A percentile compares a stretch with the other conserved stretches of the same genome.
These are phyloP conservation scores for Paramormyrops kingsleyae DNA, from an alignment of 2,113 vertebrate species.

Conservation along the genomic window DNA sequence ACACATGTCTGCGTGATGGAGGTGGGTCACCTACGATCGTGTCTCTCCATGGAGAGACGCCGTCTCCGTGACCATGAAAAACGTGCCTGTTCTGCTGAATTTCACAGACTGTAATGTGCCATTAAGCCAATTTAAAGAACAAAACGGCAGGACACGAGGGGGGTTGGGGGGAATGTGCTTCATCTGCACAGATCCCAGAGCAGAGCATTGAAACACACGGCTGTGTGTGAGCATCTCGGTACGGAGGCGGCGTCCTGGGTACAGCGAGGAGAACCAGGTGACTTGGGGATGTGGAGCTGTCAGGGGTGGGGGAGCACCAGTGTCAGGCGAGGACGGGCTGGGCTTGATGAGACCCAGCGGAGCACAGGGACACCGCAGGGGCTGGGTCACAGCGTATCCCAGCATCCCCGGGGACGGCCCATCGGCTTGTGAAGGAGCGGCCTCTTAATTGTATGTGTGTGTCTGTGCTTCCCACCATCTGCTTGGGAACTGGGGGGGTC, in stretches of 20 bases:
- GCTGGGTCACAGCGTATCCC: not conserved
- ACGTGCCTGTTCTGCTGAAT: not conserved
- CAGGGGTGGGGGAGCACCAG: not conserved
- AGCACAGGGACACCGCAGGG: not conserved
- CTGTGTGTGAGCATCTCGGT: not conserved
- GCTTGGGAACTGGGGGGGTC: not conserved
- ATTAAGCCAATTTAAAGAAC: constrained; percentile 1
- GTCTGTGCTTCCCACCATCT: not conserved
- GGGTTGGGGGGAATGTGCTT: not conserved
- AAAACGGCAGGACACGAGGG: not conserved
- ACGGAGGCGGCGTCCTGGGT: not conserved
- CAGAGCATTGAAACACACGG: not conserved
- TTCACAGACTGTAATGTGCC: not conserved
- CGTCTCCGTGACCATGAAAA: not conserved
- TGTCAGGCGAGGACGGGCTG: not conserved
- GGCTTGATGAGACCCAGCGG: not conserved
- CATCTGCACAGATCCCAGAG: not conserved
- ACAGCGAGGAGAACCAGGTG: not conserved
- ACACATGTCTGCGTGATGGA: not conserved
- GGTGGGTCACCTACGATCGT: not conserved
- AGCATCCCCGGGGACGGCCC: not conserved
- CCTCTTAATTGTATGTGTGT: not conserved
- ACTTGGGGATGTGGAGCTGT: not conserved
- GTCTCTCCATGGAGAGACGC: not conserved
- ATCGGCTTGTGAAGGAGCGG: not conserved